phyloP scores from a whole-genome alignment of 2,888 invertebrate species.

The Cheilosia pagana region DNA sequence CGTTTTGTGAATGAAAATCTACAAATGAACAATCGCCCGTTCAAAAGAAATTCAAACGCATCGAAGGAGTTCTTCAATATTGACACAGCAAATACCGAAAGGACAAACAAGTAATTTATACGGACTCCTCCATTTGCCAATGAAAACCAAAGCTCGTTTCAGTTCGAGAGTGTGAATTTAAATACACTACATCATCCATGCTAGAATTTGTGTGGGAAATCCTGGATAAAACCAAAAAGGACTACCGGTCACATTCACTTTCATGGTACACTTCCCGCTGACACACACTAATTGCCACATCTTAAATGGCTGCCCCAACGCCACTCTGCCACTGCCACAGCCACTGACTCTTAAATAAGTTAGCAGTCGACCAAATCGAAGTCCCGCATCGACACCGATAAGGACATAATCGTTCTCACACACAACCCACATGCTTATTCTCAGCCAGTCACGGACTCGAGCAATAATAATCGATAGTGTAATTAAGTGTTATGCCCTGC shows the following conservation, averaged over 20 bases:
- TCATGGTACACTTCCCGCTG: not conserved
- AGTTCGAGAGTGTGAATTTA: too few relatives aligned
- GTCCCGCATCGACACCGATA: slow-evolving; percentile 10
- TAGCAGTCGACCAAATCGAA: not conserved
- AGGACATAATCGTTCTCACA: slow-evolving; percentile 21
- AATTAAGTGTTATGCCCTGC: slow-evolving; percentile 54
- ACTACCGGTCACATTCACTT: not conserved
- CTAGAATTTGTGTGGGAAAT: too few relatives aligned
- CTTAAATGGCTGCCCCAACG: not conserved
- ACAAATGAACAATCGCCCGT: too few relatives aligned
- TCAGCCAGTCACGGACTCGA: not conserved
- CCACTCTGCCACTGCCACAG: not conserved
- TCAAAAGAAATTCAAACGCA: too few relatives aligned
- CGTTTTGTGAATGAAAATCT: too few relatives aligned
- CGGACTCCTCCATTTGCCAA: too few relatives aligned
- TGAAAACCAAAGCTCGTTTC: too few relatives aligned
- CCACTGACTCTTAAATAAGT: not conserved
- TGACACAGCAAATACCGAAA: too few relatives aligned
- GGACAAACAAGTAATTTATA: too few relatives aligned
- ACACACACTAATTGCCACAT: not conserved
- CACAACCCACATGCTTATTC: slow-evolving; percentile 1
- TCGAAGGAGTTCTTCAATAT: too few relatives aligned
- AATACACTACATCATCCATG: too few relatives aligned
- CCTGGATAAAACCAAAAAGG: not conserved
- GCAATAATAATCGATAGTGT: slow-evolving; percentile 50